A percentile compares a stretch with the other conserved stretches of the same genome.
Evolutionary conservation across 2,797 vertebrate genomes (phyloP).

Genomic region (Pseudochromis fuscus): DNA sequence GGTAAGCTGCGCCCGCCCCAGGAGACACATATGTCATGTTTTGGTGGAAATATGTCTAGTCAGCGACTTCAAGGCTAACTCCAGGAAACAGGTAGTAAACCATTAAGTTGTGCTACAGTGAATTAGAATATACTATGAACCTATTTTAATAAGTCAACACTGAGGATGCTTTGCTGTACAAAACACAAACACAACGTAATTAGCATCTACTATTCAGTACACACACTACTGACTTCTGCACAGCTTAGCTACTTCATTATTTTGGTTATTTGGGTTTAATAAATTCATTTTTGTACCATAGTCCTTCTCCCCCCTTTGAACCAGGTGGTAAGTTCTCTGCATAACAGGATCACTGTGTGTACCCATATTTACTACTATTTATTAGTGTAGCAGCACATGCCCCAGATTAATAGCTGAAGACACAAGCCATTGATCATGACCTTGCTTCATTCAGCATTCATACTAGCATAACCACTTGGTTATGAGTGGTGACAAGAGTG

Average conservation of each 20-base stretch:
- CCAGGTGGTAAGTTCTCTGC: background rate
- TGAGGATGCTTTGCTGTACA: background rate
- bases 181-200: background rate
- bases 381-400: slow-evolving; percentile 14
- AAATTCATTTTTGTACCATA: slow-evolving; percentile 1
- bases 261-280: background rate
- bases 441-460: slow-evolving; percentile 35
- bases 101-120: too few species aligned
- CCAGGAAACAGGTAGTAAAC: too few species aligned
- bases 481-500: slow-evolving; percentile 44
- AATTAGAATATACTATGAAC: too few species aligned
- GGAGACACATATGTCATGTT: too few species aligned
- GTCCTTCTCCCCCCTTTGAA: background rate
- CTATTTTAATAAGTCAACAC: too few species aligned
- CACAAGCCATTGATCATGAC: slow-evolving; percentile 42
- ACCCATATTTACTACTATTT: slow-evolving; percentile 22
- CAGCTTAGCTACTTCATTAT: background rate
- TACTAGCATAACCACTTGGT: slow-evolving; percentile 33
- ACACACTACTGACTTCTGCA: background rate
- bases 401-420: slow-evolving; percentile 45
- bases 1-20: too few species aligned
- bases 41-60: too few species aligned
- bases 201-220: too few species aligned
- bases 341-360: slow-evolving; percentile 1
- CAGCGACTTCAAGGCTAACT: too few species aligned